Conservation (phyloP, 2,113 vertebrate genomes). For the Mesembrinibis cayennensis region DNA sequence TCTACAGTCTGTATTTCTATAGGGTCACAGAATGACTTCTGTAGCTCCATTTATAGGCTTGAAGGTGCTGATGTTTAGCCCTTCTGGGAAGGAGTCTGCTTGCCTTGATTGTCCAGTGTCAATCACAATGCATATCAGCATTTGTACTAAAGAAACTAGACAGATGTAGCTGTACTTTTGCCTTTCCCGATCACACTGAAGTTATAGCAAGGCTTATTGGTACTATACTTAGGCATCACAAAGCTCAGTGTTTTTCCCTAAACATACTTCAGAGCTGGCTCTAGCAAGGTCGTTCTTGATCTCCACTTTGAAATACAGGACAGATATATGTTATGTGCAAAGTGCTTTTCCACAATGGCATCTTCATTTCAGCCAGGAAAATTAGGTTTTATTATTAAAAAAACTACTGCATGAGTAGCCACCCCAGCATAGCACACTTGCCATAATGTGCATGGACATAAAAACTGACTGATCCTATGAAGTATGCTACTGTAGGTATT, state of each 20-base stretch:
- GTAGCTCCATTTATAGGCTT: background rate
- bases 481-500: background rate
- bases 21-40: background rate
- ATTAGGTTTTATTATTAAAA: background rate
- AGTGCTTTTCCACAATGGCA: background rate
- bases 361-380: background rate
- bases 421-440: background rate
- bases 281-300: background rate
- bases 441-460: no score
- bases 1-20: background rate
- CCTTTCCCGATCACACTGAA: background rate
- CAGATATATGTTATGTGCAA: background rate
- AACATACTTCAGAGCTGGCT: background rate
- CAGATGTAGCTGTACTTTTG: background rate
- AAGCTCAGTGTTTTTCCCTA: background rate
- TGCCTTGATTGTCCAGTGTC: background rate
- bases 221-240: background rate
- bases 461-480: background rate
- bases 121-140: background rate
- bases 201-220: background rate
- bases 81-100: background rate
- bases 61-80: background rate
- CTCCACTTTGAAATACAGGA: background rate
- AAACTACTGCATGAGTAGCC: background rate
- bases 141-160: background rate